These are phyloP conservation scores for Ectropis crepuscularia DNA, from an alignment of 2,888 invertebrate species.

Conservation along the genomic window DNA sequence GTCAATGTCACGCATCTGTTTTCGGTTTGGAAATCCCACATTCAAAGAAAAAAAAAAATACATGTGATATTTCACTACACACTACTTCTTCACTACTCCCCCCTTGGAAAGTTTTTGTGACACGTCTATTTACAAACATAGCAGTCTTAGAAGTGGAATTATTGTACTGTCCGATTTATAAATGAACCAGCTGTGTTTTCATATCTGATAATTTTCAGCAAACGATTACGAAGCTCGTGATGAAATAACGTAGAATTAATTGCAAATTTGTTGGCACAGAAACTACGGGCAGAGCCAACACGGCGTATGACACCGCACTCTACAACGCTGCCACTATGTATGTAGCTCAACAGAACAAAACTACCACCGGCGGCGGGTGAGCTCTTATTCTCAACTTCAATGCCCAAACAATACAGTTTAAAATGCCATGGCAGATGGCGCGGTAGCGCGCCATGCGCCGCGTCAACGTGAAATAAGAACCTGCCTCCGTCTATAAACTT, in stretches of 20 bases:
- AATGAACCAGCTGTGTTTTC: no score
- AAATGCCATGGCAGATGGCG: not conserved
- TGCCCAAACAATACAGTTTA: not conserved
- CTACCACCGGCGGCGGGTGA: conserved; percentile 74
- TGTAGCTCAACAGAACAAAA: conserved; percentile 91
- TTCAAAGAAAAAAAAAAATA: no score
- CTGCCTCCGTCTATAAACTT: conserved; percentile 7
- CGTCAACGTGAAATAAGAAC: conserved; percentile 11
- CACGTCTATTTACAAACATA: no score
- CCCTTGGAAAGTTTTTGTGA: no score
- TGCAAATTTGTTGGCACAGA: conserved; percentile 52
- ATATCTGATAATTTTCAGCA: no score
- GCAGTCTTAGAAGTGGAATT: no score
- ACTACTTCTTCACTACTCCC: no score
- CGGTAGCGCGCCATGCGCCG: not conserved
- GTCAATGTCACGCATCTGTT: no score
- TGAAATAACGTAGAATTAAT: not conserved
- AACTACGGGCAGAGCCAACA: conserved; percentile 88
- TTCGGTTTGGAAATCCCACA: no score
- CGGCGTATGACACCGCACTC: conserved; percentile 97
- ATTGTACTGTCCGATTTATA: no score
- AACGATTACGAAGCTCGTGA: no score
- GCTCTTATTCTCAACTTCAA: conserved; percentile 8
- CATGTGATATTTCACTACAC: no score
- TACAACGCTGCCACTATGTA: conserved; percentile 98